Conservation (phyloP, 2,888 invertebrate species). For the Adineta ricciae region DNA sequence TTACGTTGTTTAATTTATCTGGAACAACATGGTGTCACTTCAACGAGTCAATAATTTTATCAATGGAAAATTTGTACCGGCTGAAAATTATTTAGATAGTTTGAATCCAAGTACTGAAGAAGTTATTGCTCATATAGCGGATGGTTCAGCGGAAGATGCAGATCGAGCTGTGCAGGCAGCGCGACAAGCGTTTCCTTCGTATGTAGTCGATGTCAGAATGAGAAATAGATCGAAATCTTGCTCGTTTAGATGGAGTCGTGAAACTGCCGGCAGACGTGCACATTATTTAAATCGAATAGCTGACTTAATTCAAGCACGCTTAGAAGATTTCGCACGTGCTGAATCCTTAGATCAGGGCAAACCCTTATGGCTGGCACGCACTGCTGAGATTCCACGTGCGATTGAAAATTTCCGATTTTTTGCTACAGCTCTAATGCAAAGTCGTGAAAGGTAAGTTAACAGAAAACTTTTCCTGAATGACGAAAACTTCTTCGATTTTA, state of each 20-base stretch:
- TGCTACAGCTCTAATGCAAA: constrained; percentile 43
- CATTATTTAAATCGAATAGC: constrained; percentile 51
- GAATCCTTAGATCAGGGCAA: constrained; percentile 57
- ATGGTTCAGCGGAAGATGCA: constrained; percentile 48
- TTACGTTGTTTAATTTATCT: not conserved
- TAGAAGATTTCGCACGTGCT: constrained; percentile 52
- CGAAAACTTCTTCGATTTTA: no score
- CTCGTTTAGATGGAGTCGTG: constrained; percentile 53
- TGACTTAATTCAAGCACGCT: constrained; percentile 51
- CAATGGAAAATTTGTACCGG: constrained; percentile 45
- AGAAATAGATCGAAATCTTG: no score
- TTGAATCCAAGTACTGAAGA: constrained; percentile 51
- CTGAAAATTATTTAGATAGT: constrained; percentile 47
- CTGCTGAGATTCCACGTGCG: constrained; percentile 55
- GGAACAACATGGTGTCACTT: no score
- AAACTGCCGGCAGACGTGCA: constrained; percentile 48
- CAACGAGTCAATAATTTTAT: constrained; percentile 46
- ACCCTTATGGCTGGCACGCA: constrained; percentile 51
- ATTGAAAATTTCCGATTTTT: constrained; percentile 54
- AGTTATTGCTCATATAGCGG: constrained; percentile 51
- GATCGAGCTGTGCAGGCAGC: constrained; percentile 51
- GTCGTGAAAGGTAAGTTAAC: constrained; percentile 21
- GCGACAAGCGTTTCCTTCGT: constrained; percentile 51
- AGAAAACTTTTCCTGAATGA: no score
- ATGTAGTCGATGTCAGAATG: constrained; percentile 34